Conservation (phyloP, 1,140 invertebrate genomes). For the Steinernema khuongi region DNA sequence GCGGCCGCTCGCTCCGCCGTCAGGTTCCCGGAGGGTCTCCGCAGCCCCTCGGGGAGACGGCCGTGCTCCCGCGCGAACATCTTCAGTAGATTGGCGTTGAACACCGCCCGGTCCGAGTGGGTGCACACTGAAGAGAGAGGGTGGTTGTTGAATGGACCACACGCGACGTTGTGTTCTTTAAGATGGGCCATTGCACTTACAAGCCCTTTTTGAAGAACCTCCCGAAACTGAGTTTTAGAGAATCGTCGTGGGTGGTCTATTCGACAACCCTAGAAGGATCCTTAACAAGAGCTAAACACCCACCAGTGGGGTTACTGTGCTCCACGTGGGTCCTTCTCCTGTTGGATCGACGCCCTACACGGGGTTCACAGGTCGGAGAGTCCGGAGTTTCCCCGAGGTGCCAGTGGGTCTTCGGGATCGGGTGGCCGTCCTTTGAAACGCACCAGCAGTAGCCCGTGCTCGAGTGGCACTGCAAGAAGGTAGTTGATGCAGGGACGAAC, state of each 20-base stretch:
- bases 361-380: conserved; percentile 65
- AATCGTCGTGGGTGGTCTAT: no score
- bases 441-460: conserved; percentile 76
- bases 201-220: no score
- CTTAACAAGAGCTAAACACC: no score
- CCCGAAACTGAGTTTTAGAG: no score
- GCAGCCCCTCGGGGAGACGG: conserved; percentile 36
- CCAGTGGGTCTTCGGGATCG: conserved; percentile 71
- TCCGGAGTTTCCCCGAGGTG: conserved; percentile 69
- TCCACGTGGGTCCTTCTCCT: background rate
- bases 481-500: no score
- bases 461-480: conserved; percentile 71
- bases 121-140: conserved; percentile 65
- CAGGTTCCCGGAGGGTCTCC: conserved; percentile 37
- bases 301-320: no score
- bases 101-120: conserved; percentile 69
- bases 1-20: background rate
- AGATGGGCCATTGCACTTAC: no score
- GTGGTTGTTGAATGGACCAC: no score
- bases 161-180: no score
- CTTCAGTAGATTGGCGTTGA: conserved; percentile 75
- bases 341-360: background rate
- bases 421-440: conserved; percentile 73
- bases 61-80: conserved; percentile 74
- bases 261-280: no score